These are phyloP conservation scores for Sphenodon punctatus DNA, from an alignment of 2,797 vertebrate species.

Conservation along the genomic window DNA sequence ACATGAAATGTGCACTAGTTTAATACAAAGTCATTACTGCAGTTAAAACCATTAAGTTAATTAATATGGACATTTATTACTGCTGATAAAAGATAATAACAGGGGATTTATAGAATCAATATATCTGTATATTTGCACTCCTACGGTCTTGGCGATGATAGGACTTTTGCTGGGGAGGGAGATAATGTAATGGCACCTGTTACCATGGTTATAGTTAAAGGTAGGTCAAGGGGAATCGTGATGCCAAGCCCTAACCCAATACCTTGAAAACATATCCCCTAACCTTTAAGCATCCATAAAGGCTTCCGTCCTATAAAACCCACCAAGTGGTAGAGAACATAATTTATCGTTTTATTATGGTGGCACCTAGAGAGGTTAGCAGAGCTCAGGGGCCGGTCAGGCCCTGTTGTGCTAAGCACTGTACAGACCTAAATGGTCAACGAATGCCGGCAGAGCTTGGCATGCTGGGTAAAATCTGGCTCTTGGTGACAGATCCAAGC, in stretches of 20 bases:
- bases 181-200: slow-evolving; percentile 27
- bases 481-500: too few relatives aligned
- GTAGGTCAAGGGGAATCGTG: slow-evolving; percentile 52
- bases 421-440: neutral
- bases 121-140: slow-evolving; percentile 45
- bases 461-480: too few relatives aligned
- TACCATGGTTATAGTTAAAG: neutral
- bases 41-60: slow-evolving; percentile 68
- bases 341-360: too few relatives aligned
- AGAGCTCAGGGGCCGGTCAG: fast-evolving
- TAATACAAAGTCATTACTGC: slow-evolving; percentile 63
- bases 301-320: neutral
- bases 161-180: neutral
- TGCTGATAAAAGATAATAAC: slow-evolving; percentile 53
- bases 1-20: slow-evolving; percentile 37
- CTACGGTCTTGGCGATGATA: slow-evolving; percentile 16
- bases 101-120: slow-evolving; percentile 59
- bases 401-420: neutral
- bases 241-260: neutral
- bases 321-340: neutral
- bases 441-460: neutral
- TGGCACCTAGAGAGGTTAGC: too few relatives aligned
- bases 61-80: slow-evolving; percentile 67
- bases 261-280: neutral
- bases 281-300: slow-evolving; percentile 7